phyloP scores from a whole-genome alignment of 1,140 invertebrate species.

The Melanaphis sacchari region DNA sequence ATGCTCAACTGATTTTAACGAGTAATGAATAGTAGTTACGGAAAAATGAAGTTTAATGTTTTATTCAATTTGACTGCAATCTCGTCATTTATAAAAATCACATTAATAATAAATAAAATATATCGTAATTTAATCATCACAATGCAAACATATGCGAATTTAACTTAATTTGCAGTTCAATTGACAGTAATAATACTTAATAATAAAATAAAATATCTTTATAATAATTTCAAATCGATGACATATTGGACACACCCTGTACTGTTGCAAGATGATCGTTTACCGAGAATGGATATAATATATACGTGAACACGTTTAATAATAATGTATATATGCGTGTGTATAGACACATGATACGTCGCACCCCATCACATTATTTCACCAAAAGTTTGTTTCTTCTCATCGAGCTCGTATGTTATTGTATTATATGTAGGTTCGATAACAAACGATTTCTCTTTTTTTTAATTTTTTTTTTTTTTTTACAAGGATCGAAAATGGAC shows the following conservation, averaged over 20 bases:
- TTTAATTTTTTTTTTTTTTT: not conserved
- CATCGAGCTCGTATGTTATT: not conserved
- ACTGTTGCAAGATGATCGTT: not conserved
- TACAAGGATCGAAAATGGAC: not conserved
- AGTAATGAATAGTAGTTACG: not conserved
- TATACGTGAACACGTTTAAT: not conserved
- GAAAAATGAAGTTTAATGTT: not conserved
- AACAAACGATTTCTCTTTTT: constrained; percentile 8
- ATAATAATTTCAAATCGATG: not conserved
- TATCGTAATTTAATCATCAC: not conserved
- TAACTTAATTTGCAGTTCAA: not conserved
- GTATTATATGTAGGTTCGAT: not conserved
- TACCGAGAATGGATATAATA: not conserved
- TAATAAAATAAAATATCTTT: not conserved
- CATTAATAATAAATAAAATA: not conserved
- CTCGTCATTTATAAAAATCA: not conserved
- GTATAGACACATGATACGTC: not conserved
- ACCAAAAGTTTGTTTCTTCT: not conserved
- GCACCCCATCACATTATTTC: not conserved
- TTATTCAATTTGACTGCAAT: not conserved
- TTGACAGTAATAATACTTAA: not conserved
- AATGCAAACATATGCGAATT: not conserved
- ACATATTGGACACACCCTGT: not conserved
- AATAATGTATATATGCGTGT: not conserved
- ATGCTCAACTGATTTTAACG: not conserved